Evolutionary conservation across 2,113 vertebrate genomes (phyloP).

Genomic region (Etheostoma spectabile): DNA sequence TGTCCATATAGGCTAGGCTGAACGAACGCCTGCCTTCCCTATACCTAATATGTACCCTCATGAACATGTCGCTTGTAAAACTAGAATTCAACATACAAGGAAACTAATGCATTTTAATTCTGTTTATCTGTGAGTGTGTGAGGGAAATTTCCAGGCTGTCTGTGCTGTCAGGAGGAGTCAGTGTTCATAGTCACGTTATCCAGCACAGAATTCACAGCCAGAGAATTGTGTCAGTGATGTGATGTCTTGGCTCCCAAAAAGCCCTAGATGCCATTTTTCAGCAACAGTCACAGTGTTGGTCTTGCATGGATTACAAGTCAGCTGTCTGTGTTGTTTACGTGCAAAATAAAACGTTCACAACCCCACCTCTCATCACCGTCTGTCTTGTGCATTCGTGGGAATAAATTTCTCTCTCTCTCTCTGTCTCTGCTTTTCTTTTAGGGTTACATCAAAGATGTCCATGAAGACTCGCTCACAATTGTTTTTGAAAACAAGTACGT

Average conservation of each 20-base stretch:
- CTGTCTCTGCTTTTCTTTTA: constrained; percentile 71
- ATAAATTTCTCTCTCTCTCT: constrained; percentile 4
- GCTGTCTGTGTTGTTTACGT: constrained; percentile 53
- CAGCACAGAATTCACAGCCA: constrained; percentile 61
- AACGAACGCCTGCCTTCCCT: background rate
- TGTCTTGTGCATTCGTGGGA: constrained; percentile 10
- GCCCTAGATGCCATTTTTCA: constrained; percentile 46
- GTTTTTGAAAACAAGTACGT: constrained; percentile 97
- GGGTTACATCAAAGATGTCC: constrained; percentile 94
- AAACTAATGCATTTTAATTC: constrained; percentile 9
- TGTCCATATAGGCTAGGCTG: background rate
- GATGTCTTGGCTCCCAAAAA: constrained; percentile 55
- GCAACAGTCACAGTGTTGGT: constrained; percentile 37
- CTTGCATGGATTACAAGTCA: background rate
- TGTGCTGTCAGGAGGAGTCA: constrained; percentile 60
- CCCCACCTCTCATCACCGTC: constrained; percentile 6
- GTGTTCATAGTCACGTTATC: constrained; percentile 51
- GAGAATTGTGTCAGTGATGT: constrained; percentile 60
- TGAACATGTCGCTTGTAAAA: constrained; percentile 1
- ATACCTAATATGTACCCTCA: background rate
- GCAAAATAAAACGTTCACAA: background rate
- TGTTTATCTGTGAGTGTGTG: constrained; percentile 8
- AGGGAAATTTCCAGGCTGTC: constrained; percentile 45
- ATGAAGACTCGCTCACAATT: constrained; percentile 93
- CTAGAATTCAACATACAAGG: background rate